Percentiles rank a stretch among this genome's conserved stretches.
Conservation (phyloP, 1,140 invertebrate species). For the Euura lappo region DNA sequence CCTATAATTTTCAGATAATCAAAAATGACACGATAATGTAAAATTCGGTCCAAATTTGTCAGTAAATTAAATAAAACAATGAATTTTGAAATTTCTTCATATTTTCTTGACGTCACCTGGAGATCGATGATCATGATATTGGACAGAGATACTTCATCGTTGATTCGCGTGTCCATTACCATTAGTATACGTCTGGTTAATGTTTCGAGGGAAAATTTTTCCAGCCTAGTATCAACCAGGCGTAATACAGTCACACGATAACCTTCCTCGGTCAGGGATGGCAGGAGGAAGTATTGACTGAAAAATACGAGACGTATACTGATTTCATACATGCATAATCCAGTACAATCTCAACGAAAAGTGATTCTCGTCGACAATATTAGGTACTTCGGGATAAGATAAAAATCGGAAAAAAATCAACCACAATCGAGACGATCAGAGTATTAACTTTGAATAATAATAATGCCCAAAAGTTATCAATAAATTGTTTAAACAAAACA, state of each 20-base stretch:
- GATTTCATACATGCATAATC: constrained; percentile 15
- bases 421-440: not conserved
- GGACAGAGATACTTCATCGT: constrained; percentile 51
- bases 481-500: too few relatives aligned
- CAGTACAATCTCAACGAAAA: not conserved
- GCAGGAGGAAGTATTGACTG: constrained; percentile 52
- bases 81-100: too few relatives aligned
- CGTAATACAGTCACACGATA: constrained; percentile 53
- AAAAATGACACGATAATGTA: too few relatives aligned
- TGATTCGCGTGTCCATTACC: constrained; percentile 51
- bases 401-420: too few relatives aligned
- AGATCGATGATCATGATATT: constrained; percentile 57
- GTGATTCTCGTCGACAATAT: too few relatives aligned
- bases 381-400: too few relatives aligned
- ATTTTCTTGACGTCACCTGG: constrained; percentile 35
- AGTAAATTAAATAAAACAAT: not conserved
- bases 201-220: constrained; percentile 49
- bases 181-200: constrained; percentile 52
- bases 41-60: not conserved
- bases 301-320: constrained; percentile 12
- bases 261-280: constrained; percentile 54
- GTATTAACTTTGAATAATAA: too few relatives aligned
- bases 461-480: too few relatives aligned
- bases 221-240: constrained; percentile 42
- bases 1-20: too few relatives aligned